Conservation (phyloP, 1,140 invertebrate genomes). For the Contarinia nasturtii region DNA sequence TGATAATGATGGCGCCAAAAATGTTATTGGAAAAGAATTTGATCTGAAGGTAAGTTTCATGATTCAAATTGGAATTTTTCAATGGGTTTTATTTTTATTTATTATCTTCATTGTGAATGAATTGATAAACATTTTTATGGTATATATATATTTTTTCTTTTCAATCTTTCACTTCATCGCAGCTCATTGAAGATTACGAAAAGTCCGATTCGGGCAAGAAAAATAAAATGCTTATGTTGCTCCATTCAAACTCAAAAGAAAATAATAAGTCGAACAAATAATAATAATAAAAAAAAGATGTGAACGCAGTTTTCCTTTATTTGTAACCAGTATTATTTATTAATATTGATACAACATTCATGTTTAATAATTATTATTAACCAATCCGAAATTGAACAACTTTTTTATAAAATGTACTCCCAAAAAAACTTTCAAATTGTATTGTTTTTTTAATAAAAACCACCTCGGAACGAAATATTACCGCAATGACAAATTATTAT, state of each 20-base stretch:
- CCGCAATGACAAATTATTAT: too few relatives aligned
- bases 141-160: constrained; percentile 6
- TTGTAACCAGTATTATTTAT: too few relatives aligned
- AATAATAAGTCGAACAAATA: too few relatives aligned
- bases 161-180: constrained; percentile 9
- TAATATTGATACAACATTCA: too few relatives aligned
- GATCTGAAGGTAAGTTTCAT: constrained; percentile 15
- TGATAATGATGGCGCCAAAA: constrained; percentile 14
- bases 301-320: too few relatives aligned
- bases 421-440: too few relatives aligned
- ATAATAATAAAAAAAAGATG: too few relatives aligned
- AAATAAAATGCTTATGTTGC: constrained; percentile 32
- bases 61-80: not conserved
- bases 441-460: too few relatives aligned
- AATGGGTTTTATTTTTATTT: not conserved
- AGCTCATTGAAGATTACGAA: constrained; percentile 44
- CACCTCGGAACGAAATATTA: too few relatives aligned
- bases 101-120: not conserved
- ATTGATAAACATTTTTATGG: not conserved
- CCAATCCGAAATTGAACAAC: too few relatives aligned
- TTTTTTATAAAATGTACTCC: too few relatives aligned
- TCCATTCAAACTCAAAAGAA: constrained; percentile 11
- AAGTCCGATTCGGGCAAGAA: constrained; percentile 36
- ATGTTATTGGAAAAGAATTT: constrained; percentile 16
- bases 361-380: too few relatives aligned